These are phyloP conservation scores for Oreonectes daqikongensis DNA, from an alignment of 2,797 vertebrate species.

Conservation along the genomic window DNA sequence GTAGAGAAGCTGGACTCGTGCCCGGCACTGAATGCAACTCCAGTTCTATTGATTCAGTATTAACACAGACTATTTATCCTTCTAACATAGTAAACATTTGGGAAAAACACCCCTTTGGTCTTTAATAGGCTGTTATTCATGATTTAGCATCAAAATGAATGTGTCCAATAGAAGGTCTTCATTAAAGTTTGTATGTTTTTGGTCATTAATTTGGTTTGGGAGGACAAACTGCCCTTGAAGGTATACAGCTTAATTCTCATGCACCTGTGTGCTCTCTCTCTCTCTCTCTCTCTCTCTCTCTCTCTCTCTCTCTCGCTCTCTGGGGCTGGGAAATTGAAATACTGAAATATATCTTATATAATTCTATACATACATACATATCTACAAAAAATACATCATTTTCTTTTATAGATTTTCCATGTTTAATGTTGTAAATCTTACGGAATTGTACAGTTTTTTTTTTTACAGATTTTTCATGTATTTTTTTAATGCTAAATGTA, in stretches of 20 bases:
- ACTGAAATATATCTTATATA: no score
- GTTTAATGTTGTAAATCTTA: no score
- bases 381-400: no score
- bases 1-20: background rate
- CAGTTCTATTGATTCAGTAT: background rate
- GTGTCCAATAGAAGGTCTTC: background rate
- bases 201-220: background rate
- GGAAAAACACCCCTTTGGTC: background rate
- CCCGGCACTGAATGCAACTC: background rate
- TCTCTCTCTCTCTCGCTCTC: background rate
- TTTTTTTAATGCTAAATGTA: no score
- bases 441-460: no score
- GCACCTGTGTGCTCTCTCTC: background rate
- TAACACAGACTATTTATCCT: background rate
- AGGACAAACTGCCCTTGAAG: background rate
- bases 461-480: no score
- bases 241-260: background rate
- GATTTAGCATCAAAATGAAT: background rate
- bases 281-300: background rate
- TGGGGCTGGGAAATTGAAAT: no score
- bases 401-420: no score
- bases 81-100: conserved; percentile 6
- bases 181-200: background rate
- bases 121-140: background rate
- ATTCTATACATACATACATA: no score